Percentiles rank a stretch among this genome's conserved stretches.
These are phyloP conservation scores for Zapus hudsonius DNA, from an alignment of 2,113 vertebrate species.

Conservation along the genomic window DNA sequence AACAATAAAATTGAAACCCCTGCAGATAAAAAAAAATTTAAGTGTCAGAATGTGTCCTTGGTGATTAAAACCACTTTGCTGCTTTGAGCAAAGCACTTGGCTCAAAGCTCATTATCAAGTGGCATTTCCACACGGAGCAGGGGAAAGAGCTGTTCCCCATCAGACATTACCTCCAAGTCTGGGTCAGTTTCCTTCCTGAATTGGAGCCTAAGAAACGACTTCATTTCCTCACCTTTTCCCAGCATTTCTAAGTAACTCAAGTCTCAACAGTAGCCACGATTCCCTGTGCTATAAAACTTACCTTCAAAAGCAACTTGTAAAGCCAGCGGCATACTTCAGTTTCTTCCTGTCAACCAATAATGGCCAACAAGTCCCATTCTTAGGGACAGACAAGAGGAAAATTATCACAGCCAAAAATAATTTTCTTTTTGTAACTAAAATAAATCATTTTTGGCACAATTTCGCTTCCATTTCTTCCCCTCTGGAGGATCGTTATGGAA, in stretches of 20 bases:
- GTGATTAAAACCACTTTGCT: constrained; percentile 42
- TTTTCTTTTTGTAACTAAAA: constrained; percentile 40
- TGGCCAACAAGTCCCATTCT: constrained; percentile 50
- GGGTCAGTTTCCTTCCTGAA: constrained; percentile 57
- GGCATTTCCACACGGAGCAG: constrained; percentile 59
- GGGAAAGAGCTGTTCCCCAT: constrained; percentile 54
- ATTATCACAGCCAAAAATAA: constrained; percentile 41
- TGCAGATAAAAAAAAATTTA: neutral
- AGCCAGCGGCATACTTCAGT: constrained; percentile 54
- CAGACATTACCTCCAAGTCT: constrained; percentile 63
- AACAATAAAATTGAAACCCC: neutral
- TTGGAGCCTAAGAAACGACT: constrained; percentile 66
- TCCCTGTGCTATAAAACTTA: constrained; percentile 59
- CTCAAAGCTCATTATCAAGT: constrained; percentile 71
- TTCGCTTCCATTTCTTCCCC: constrained; percentile 55
- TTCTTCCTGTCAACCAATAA: constrained; percentile 49
- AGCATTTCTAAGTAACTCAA: constrained; percentile 57
- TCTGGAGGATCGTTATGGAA: constrained; percentile 46
- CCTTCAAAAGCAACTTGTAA: constrained; percentile 73
- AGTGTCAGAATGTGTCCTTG: constrained; percentile 40
- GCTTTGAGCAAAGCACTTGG: constrained; percentile 29
- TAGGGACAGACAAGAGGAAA: constrained; percentile 62
- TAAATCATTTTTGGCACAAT: constrained; percentile 51
- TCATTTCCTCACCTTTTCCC: constrained; percentile 72
- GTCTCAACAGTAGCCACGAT: neutral